Evolutionary conservation across 2,888 invertebrate genomes (phyloP), one percentile per base, ranked within the genome.

Genomic region (Choristoneura rosaceana): DNA sequence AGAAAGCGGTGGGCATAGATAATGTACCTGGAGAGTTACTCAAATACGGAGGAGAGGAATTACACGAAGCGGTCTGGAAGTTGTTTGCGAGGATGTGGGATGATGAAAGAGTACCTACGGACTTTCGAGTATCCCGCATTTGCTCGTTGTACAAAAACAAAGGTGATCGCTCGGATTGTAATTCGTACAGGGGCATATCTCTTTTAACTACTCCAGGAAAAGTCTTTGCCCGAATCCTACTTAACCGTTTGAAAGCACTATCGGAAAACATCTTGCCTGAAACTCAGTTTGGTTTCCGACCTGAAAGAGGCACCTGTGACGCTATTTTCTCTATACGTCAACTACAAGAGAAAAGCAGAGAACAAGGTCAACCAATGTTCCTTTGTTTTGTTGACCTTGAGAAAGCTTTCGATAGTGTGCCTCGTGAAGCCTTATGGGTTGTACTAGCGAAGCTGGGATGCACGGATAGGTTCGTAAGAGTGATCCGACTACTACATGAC

Each of bases 231-330:
- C 60, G 70, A 52, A 50, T 76, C 8, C 63, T 75, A 10, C 34
- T 73, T 3, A 70, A 70, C 52, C 74, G 75, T 52, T 69, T 77
- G 5, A 58, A 34, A 2, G 0, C 3, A 0, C 34, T 78, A 0
- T 74, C 76, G 2, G 77, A 77, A 71, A 41, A 45, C 2, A 71
- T 77, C 4, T 38, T 78, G 9, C 77, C 76, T 3, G 75, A 78
- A 66, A 76, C 76, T 9, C 79, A 76, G 61, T 77, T 74, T 69
- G 74, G 76, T 12, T 79, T 78, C 55, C 73, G 75, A 10, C 75
- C 75, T 10, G 38, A 74, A 3, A 41, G 76, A 52, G 77, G 76
- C 5, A 78, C 77, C 0, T 74, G 65, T 59, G 76, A 76, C 10
- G 75, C 70, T 25, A 25, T 25, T 25, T 25, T 25, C 25, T 25